Conservation (phyloP, 2,113 vertebrate species). For the Hydropotes inermis region DNA sequence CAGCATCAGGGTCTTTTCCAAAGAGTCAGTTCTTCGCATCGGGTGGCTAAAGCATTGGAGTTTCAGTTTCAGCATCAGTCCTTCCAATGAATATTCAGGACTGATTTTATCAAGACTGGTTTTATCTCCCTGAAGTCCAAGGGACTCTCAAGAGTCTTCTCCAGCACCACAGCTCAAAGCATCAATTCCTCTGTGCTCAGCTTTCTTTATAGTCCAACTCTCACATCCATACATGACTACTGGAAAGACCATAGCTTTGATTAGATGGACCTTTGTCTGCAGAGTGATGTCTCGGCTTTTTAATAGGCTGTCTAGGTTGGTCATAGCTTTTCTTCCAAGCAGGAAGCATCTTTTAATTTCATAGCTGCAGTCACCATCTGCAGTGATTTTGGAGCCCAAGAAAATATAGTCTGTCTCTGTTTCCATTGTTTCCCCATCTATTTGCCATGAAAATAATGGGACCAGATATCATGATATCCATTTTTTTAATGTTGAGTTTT, state of each 20-base stretch:
- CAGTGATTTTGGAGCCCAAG: neutral
- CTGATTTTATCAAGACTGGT: neutral
- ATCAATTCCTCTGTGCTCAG: neutral
- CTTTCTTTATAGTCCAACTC: neutral
- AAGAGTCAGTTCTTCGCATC: neutral
- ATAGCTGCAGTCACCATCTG: neutral
- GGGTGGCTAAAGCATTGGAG: neutral
- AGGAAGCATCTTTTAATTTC: neutral
- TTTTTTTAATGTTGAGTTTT: neutral
- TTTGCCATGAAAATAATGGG: neutral
- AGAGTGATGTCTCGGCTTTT: neutral
- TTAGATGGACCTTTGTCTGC: neutral
- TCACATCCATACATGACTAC: neutral
- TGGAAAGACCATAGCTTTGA: neutral
- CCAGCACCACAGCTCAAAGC: neutral
- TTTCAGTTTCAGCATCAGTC: neutral
- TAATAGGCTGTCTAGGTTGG: neutral
- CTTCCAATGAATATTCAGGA: neutral
- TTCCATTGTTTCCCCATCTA: neutral
- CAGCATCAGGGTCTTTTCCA: neutral
- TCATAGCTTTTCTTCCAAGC: neutral
- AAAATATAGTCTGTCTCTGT: neutral
- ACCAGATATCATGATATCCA: neutral
- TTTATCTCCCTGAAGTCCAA: neutral
- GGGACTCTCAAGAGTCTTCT: neutral